Percentiles rank a stretch among this genome's conserved stretches.
phyloP scores from a whole-genome alignment of 2,113 vertebrate genomes.

The Cephalophus harveyi region DNA sequence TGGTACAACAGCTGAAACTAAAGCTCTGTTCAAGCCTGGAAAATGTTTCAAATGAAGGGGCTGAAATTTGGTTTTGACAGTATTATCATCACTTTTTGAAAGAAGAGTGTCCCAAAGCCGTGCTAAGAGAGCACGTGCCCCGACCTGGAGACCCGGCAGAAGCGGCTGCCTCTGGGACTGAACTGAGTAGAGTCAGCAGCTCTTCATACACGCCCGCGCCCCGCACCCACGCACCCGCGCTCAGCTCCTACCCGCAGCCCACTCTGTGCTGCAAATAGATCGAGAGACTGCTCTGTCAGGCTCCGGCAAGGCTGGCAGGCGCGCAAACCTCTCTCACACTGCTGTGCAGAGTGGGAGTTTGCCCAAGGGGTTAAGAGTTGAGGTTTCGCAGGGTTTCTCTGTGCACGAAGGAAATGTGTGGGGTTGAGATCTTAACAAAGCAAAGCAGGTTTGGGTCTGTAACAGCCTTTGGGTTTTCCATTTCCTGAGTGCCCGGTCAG shows the following conservation, averaged over 20 bases:
- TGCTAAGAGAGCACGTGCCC: background rate
- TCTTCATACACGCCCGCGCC: constrained; percentile 45
- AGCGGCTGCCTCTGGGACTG: background rate
- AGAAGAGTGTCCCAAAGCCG: background rate
- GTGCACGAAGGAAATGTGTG: background rate
- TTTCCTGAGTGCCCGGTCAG: background rate
- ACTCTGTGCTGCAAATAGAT: constrained; percentile 70
- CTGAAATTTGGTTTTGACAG: background rate
- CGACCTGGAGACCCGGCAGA: background rate
- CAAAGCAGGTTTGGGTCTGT: background rate
- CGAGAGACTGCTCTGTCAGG: constrained; percentile 57
- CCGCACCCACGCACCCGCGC: constrained; percentile 44
- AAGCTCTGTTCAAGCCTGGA: background rate
- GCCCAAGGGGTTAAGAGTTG: constrained; percentile 49
- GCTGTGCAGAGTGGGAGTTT: constrained; percentile 46
- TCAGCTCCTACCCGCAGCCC: constrained; percentile 62
- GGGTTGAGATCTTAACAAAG: background rate
- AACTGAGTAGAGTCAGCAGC: background rate
- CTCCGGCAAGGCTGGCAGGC: constrained; percentile 54
- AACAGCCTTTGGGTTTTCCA: background rate
- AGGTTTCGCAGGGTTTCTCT: background rate
- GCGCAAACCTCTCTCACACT: constrained; percentile 13
- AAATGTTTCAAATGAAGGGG: background rate
- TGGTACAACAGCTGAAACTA: background rate
- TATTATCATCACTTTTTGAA: background rate